phyloP scores from a whole-genome alignment of 2,797 vertebrate genomes.

The Borostomias antarcticus region DNA sequence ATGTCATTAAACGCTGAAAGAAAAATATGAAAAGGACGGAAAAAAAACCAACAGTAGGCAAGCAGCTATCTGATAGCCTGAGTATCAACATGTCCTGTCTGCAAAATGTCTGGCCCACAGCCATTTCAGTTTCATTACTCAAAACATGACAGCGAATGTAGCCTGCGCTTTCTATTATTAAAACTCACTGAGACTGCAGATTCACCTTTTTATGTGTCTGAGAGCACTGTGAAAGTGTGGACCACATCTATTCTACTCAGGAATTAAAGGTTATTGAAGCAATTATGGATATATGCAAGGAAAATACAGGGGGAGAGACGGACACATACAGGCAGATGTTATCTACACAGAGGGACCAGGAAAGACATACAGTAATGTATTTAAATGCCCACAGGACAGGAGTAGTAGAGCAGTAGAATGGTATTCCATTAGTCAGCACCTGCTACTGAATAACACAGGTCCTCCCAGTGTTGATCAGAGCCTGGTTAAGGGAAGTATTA shows the following conservation, averaged over 20 bases:
- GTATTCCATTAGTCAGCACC: too few species aligned
- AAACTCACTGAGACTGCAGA: too few species aligned
- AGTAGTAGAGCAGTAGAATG: too few species aligned
- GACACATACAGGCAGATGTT: neutral
- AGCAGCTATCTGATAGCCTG: neutral
- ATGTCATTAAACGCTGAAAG: slow-evolving; percentile 33
- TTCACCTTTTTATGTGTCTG: too few species aligned
- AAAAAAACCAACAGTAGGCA: neutral
- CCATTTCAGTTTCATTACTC: neutral
- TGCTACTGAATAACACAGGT: neutral
- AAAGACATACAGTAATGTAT: neutral
- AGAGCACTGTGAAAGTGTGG: neutral
- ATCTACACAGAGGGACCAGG: neutral
- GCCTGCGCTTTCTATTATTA: neutral
- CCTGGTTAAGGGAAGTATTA: too few species aligned
- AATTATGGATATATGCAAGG: too few species aligned
- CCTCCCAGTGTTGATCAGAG: too few species aligned
- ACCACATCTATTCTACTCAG: too few species aligned
- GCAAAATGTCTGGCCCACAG: neutral
- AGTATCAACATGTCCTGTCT: slow-evolving; percentile 1
- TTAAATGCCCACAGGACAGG: neutral
- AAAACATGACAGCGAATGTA: too few species aligned
- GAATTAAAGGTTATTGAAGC: too few species aligned
- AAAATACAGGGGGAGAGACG: neutral
- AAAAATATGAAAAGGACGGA: slow-evolving; percentile 6